These are phyloP conservation scores for Drosophila paracracens DNA, from an alignment of 2,888 invertebrate species.

Conservation along the genomic window DNA sequence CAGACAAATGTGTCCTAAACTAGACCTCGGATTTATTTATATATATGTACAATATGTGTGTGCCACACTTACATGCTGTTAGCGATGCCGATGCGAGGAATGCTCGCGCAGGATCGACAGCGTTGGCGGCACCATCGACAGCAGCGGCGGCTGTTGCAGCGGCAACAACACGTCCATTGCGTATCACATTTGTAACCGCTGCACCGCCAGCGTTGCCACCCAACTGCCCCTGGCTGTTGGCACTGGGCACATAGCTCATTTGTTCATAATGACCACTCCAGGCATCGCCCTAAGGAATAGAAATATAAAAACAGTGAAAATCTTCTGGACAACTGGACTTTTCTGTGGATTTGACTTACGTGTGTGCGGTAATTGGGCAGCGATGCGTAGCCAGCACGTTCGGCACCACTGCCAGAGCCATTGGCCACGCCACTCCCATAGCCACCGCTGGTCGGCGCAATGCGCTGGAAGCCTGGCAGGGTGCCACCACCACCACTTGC, in stretches of 20 bases:
- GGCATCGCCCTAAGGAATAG: conserved; percentile 74
- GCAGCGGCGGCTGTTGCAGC: conserved; percentile 66
- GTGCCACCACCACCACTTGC: conserved; percentile 67
- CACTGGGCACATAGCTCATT: conserved; percentile 79
- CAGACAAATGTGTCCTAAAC: conserved; percentile 28
- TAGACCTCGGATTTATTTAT: conserved; percentile 7
- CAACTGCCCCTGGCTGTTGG: conserved; percentile 68
- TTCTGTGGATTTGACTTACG: conserved; percentile 67
- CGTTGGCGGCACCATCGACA: conserved; percentile 32
- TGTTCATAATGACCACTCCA: conserved; percentile 82
- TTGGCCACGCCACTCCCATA: conserved; percentile 66
- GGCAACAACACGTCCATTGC: conserved; percentile 74
- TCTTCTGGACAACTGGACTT: background rate
- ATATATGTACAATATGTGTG: background rate
- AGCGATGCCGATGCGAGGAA: conserved; percentile 88
- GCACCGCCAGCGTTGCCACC: conserved; percentile 50
- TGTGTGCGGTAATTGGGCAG: conserved; percentile 82
- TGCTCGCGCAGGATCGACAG: conserved; percentile 53
- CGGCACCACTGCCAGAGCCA: conserved; percentile 65
- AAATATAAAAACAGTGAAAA: conserved; percentile 19
- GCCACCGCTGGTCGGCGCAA: conserved; percentile 69
- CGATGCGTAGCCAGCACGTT: conserved; percentile 77
- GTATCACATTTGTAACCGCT: conserved; percentile 80
- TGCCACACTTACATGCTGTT: conserved; percentile 88
- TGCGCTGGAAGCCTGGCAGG: conserved; percentile 84